A percentile compares a stretch with the other conserved stretches of the same genome.
Conservation (phyloP, 2,888 invertebrate species). For the Sphaerophoria taeniata region DNA sequence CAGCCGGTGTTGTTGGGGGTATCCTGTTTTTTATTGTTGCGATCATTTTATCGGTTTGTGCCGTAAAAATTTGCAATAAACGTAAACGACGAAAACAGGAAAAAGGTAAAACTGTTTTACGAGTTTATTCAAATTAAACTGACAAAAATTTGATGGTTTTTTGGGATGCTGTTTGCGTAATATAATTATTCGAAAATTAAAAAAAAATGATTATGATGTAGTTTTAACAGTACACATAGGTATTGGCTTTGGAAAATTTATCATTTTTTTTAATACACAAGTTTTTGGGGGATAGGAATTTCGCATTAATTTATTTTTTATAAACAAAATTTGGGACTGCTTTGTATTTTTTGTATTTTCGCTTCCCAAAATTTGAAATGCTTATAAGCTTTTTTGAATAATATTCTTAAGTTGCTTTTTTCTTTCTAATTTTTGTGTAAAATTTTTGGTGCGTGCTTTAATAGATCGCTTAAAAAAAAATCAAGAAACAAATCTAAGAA, state of each 20-base stretch:
- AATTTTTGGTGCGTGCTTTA: constrained; percentile 59
- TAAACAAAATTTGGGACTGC: constrained; percentile 35
- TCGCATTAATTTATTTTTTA: constrained; percentile 24
- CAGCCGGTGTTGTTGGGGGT: constrained; percentile 98
- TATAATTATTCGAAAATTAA: constrained; percentile 23
- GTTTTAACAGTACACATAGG: not conserved
- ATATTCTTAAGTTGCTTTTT: constrained; percentile 30
- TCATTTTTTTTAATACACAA: constrained; percentile 36
- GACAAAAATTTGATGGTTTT: constrained; percentile 74
- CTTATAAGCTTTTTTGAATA: constrained; percentile 40
- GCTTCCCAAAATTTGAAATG: constrained; percentile 18
- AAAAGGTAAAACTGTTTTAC: constrained; percentile 90
- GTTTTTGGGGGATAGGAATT: constrained; percentile 12
- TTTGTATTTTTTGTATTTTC: constrained; percentile 8
- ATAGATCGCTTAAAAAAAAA: no score
- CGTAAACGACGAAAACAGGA: constrained; percentile 98
- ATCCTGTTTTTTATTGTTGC: constrained; percentile 98
- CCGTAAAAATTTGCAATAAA: constrained; percentile 99
- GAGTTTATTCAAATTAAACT: constrained; percentile 74
- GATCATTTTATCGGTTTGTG: constrained; percentile 97
- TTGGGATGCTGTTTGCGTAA: constrained; percentile 76
- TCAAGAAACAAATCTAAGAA: no score
- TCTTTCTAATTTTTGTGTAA: constrained; percentile 32
- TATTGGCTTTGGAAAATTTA: constrained; percentile 32
- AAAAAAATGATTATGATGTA: constrained; percentile 37